These are phyloP conservation scores for Campopleginae sp. DNA, from an alignment of 2,888 invertebrate genomes.

Conservation along the genomic window DNA sequence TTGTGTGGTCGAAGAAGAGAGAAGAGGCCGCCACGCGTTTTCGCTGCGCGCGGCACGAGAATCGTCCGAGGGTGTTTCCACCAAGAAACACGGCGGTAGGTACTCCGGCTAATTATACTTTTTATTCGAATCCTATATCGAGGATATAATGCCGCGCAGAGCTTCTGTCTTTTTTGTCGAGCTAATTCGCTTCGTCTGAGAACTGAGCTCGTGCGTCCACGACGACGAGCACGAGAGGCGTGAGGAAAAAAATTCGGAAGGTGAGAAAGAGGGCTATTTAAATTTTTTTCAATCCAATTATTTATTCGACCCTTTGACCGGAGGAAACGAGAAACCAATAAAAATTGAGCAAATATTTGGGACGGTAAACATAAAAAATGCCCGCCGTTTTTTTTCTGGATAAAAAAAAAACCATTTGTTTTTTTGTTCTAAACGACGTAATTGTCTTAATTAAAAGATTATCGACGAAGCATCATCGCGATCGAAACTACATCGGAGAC, in stretches of 20 bases:
- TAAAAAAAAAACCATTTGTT: too few relatives aligned
- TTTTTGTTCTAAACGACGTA: too few relatives aligned
- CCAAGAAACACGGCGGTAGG: constrained; percentile 72
- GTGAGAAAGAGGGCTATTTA: constrained; percentile 10
- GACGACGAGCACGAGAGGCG: constrained; percentile 15
- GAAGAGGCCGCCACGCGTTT: constrained; percentile 44
- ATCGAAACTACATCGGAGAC: too few relatives aligned
- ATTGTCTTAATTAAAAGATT: too few relatives aligned
- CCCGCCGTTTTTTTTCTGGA: background rate
- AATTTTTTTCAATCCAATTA: background rate
- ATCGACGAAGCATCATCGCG: too few relatives aligned
- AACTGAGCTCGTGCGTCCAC: constrained; percentile 18
- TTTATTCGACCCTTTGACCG: background rate
- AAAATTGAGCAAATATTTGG: background rate
- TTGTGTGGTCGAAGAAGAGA: constrained; percentile 18
- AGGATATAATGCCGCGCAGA: constrained; percentile 65
- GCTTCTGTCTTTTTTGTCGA: constrained; percentile 31
- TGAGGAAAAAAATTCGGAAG: background rate
- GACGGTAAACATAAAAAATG: too few relatives aligned
- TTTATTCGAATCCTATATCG: constrained; percentile 68
- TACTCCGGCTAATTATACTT: constrained; percentile 73
- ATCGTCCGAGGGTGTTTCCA: constrained; percentile 55
- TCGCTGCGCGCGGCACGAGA: constrained; percentile 30
- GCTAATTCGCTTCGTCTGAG: background rate
- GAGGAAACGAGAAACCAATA: background rate